Evolutionary conservation across 2,888 invertebrate genomes (phyloP).

Genomic region (Carterocephalus palaemon): DNA sequence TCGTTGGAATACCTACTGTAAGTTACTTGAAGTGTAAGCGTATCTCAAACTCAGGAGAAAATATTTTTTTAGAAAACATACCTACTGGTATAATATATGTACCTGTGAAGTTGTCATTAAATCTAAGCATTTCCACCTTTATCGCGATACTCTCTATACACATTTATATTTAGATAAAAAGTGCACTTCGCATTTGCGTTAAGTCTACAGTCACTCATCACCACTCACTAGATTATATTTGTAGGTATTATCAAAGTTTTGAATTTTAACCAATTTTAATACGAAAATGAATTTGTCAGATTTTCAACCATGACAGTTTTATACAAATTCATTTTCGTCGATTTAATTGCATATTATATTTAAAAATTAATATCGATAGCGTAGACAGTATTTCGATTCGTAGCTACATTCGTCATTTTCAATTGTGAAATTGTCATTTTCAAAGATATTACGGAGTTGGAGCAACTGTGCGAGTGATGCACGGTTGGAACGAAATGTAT

Average conservation of each 20-base stretch:
- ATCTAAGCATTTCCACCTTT: too few relatives aligned
- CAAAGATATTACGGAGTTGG: slow-evolving; percentile 43
- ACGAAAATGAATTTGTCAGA: slow-evolving; percentile 17
- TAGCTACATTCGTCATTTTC: slow-evolving; percentile 73
- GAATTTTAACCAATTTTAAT: slow-evolving; percentile 55
- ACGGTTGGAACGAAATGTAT: slow-evolving; percentile 45
- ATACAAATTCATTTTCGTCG: slow-evolving; percentile 50
- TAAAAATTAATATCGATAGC: slow-evolving; percentile 59
- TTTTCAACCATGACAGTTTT: slow-evolving; percentile 32
- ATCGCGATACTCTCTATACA: slow-evolving; percentile 7
- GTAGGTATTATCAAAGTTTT: slow-evolving; percentile 43
- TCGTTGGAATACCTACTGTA: too few relatives aligned
- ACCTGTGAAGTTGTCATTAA: too few relatives aligned
- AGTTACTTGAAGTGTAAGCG: too few relatives aligned
- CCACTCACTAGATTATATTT: slow-evolving; percentile 52
- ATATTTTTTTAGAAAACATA: too few relatives aligned
- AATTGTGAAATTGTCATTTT: slow-evolving; percentile 60
- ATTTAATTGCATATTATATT: slow-evolving; percentile 73
- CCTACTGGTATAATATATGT: too few relatives aligned
- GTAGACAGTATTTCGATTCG: slow-evolving; percentile 70
- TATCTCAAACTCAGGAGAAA: too few relatives aligned
- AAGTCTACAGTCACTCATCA: slow-evolving; percentile 42
- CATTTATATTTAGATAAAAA: slow-evolving; percentile 37
- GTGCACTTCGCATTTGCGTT: slow-evolving; percentile 57
- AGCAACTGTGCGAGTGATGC: slow-evolving; percentile 35